Evolutionary conservation across 2,888 invertebrate species (phyloP).

Genomic region (Phragmatobia fuliginosa): DNA sequence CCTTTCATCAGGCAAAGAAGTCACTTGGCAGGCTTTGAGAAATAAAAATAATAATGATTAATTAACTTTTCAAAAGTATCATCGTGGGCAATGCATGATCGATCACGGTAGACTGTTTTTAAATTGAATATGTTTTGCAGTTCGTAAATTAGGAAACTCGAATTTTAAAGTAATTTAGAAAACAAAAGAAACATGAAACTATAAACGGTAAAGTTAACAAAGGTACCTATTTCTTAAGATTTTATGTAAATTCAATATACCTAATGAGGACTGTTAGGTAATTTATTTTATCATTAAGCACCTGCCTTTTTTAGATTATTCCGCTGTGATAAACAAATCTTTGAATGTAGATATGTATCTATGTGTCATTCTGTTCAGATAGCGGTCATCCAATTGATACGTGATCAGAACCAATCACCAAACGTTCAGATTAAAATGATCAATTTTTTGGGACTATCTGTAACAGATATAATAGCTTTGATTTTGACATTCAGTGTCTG

Average conservation of each 20-base stretch:
- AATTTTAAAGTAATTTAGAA: no score
- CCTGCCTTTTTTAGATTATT: background rate
- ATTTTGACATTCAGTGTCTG: background rate
- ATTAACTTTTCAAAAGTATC: no score
- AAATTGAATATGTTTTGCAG: no score
- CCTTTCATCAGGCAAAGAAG: no score
- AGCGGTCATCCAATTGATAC: background rate
- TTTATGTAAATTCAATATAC: background rate
- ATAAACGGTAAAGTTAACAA: background rate
- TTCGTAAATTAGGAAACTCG: background rate
- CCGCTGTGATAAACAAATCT: background rate
- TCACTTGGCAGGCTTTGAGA: no score
- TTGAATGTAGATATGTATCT: background rate
- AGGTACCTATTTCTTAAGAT: background rate
- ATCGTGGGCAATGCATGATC: no score
- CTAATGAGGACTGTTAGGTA: background rate
- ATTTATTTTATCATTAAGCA: background rate
- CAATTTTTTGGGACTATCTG: background rate
- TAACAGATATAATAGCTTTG: background rate
- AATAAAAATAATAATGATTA: no score
- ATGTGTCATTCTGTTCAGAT: background rate
- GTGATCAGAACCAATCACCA: background rate
- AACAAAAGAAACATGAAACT: background rate
- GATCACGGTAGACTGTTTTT: no score
- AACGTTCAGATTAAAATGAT: background rate